Evolutionary conservation across 1,140 invertebrate species (phyloP), one percentile per base, ranked within the genome.

Genomic region (Pristionchus pacificus): DNA sequence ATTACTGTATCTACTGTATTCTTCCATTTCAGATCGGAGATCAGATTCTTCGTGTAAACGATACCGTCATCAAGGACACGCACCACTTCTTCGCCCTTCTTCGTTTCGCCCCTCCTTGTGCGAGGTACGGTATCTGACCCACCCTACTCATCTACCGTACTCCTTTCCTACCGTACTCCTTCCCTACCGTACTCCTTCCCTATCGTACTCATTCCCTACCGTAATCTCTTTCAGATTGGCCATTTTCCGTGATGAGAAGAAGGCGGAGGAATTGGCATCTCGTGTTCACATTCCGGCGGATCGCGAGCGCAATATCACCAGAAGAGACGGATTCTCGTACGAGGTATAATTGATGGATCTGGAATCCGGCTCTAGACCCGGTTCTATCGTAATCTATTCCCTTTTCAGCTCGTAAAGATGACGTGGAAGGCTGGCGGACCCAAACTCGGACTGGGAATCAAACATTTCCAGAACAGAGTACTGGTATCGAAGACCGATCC

Each of bases 391-490:
- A 61, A 27, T 61, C 10, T 15, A 30, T 15, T 27, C 29, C 19
- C n/a, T n/a, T 27, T 27, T 15, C 74, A 79, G 58, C 58, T 80
- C 29, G 76, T 77, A 2, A 74, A 76, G 27, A 60, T 81, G 27
- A 79, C 79, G 25, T 79, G 71, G 74, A 61, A 77, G 38, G 72
- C 68, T 19, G 74, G 75, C 28, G 79, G 79, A 1, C 77, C 73
- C 15, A 79, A 78, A 57, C 66, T 80, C n/a, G 79, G 79, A 19
- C 74, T 80, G 27, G 79, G 75, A 33, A 80, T 80, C 70, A 70
- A 73, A 24, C 77, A 82, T 72, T 79, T 65, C 68, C 74, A 79
- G 63, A 82, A 77, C 38, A 71, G 71, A 27, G 70, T 74, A 60
- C 60, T 75, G 2, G 60, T 74, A 6, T 79, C 72, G 15, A 49